These are phyloP conservation scores for Saxidomus purpurata DNA, from an alignment of 1,140 invertebrate species.

Conservation along the genomic window DNA sequence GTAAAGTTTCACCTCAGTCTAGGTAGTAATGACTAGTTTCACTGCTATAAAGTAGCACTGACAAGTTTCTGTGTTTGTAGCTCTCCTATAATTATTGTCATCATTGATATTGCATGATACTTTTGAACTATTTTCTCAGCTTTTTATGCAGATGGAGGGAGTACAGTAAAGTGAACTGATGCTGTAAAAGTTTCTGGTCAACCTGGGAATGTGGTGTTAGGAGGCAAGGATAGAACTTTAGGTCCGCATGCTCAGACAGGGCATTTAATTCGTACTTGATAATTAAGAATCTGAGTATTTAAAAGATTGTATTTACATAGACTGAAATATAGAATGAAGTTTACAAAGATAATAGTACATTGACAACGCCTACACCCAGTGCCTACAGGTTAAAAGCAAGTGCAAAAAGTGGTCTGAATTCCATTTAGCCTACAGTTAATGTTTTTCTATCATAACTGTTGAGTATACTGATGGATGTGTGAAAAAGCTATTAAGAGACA, in stretches of 20 bases:
- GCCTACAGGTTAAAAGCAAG: neutral
- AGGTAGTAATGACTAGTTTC: conserved; percentile 12
- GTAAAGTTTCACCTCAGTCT: neutral
- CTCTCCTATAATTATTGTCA: neutral
- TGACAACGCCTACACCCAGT: neutral
- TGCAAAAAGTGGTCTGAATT: neutral
- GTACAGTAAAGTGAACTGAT: conserved; percentile 2
- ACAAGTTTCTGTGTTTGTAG: neutral
- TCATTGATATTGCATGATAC: neutral
- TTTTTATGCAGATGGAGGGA: neutral
- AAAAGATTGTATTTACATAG: neutral
- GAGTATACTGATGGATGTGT: neutral
- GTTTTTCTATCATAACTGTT: neutral
- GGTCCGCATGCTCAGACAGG: too few relatives aligned
- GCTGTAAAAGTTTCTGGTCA: neutral
- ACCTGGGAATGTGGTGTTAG: too few relatives aligned
- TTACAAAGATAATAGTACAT: too few relatives aligned
- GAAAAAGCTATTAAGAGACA: conserved; percentile 2
- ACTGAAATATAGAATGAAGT: too few relatives aligned
- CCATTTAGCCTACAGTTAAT: neutral
- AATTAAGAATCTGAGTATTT: too few relatives aligned
- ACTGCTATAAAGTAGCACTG: neutral
- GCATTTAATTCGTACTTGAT: too few relatives aligned
- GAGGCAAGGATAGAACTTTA: too few relatives aligned
- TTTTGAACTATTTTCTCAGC: conserved; percentile 17